Conservation (phyloP, 2,888 invertebrate genomes). For the Caradrina clavipalpis region DNA sequence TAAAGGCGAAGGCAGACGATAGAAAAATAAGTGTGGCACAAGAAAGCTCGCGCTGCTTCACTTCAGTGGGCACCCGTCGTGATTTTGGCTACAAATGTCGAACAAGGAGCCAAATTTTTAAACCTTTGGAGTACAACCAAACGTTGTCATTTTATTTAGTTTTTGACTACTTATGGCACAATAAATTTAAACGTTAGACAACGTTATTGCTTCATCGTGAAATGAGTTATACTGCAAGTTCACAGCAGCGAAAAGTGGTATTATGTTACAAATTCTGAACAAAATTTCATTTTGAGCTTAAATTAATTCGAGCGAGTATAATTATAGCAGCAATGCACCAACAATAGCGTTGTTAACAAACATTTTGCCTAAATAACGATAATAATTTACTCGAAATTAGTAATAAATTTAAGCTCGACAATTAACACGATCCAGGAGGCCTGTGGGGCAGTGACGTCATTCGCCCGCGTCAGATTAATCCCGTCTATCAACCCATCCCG, state of each 20-base stretch:
- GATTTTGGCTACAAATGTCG: slow-evolving; percentile 74
- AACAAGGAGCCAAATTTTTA: slow-evolving; percentile 77
- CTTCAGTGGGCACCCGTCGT: slow-evolving; percentile 47
- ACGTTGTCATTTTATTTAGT: slow-evolving; percentile 55
- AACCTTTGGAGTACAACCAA: slow-evolving; percentile 70
- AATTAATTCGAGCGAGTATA: slow-evolving; percentile 33
- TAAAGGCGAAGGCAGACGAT: slow-evolving; percentile 56
- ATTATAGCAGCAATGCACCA: slow-evolving; percentile 37
- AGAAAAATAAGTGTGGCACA: slow-evolving; percentile 48
- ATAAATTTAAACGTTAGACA: slow-evolving; percentile 32
- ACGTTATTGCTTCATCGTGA: slow-evolving; percentile 24
- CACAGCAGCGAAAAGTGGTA: neutral
- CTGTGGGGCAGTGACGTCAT: slow-evolving; percentile 34
- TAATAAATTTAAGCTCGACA: slow-evolving; percentile 62
- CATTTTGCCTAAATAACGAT: slow-evolving; percentile 46
- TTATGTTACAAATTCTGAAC: slow-evolving; percentile 34
- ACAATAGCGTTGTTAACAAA: slow-evolving; percentile 44
- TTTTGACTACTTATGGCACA: slow-evolving; percentile 31
- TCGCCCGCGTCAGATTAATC: slow-evolving; percentile 66
- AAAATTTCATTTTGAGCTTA: slow-evolving; percentile 21
- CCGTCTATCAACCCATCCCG: slow-evolving; percentile 61
- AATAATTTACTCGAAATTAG: slow-evolving; percentile 60
- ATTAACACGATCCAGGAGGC: slow-evolving; percentile 64
- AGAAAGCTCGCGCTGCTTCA: slow-evolving; percentile 40
- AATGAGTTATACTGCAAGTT: slow-evolving; percentile 24